Conservation (phyloP, 2,797 vertebrate genomes). For the Melanotaenia nigrans region DNA sequence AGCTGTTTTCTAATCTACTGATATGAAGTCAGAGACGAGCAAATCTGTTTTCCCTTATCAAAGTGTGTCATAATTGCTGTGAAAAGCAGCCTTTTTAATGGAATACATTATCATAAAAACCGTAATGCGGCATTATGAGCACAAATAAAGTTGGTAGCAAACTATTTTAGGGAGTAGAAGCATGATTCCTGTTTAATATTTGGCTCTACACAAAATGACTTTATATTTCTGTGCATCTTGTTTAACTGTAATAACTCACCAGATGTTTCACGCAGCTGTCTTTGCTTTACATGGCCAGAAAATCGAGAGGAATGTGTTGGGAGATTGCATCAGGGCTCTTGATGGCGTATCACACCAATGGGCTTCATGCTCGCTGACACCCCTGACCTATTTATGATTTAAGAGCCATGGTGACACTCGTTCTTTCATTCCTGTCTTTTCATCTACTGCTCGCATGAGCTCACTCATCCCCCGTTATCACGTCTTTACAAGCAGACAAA, state of each 20-base stretch:
- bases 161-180: constrained; percentile 43
- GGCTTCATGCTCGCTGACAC: constrained; percentile 63
- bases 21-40: constrained; percentile 68
- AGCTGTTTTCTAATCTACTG: constrained; percentile 71
- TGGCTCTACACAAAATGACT: constrained; percentile 34
- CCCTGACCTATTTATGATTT: constrained; percentile 78
- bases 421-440: constrained; percentile 50
- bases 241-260: constrained; percentile 52
- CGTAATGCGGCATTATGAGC: constrained; percentile 49
- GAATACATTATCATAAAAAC: constrained; percentile 65
- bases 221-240: constrained; percentile 27
- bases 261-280: constrained; percentile 49
- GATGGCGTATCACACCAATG: constrained; percentile 59
- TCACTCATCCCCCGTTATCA: constrained; percentile 55
- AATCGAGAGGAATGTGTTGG: constrained; percentile 48
- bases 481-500: constrained; percentile 74
- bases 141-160: constrained; percentile 54
- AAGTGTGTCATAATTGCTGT: constrained; percentile 64
- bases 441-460: constrained; percentile 55
- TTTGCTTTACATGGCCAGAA: constrained; percentile 36
- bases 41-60: constrained; percentile 59
- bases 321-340: constrained; percentile 59
- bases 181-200: constrained; percentile 49
- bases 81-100: constrained; percentile 65
- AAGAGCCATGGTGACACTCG: constrained; percentile 58